phyloP scores from a whole-genome alignment of 2,113 vertebrate species.

The Mobula hypostoma region DNA sequence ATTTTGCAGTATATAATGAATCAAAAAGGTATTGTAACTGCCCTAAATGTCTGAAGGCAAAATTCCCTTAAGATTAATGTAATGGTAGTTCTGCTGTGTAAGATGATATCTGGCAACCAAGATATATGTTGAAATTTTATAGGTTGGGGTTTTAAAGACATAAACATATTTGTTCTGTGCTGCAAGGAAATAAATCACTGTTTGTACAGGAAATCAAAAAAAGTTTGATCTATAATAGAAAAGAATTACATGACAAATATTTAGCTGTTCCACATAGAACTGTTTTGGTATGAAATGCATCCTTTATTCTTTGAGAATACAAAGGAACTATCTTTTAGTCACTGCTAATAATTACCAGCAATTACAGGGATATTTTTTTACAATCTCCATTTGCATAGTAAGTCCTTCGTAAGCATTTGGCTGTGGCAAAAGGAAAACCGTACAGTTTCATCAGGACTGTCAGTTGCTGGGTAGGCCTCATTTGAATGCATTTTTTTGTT shows the following conservation, averaged over 20 bases:
- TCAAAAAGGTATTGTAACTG: not conserved
- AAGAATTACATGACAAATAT: not conserved
- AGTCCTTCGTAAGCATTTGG: not conserved
- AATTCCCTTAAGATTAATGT: not conserved
- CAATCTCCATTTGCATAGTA: not conserved
- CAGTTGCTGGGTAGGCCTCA: not conserved
- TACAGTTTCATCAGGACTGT: not conserved
- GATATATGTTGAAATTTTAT: not conserved
- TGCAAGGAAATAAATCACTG: not conserved
- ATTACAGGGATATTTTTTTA: not conserved
- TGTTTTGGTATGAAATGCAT: not conserved
- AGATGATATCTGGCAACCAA: constrained; percentile 18
- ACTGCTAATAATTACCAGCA: not conserved
- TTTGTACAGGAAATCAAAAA: not conserved
- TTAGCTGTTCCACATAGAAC: not conserved
- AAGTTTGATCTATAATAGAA: not conserved
- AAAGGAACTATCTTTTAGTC: not conserved
- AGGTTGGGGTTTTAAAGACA: not conserved
- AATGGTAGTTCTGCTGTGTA: not conserved
- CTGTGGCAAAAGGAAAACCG: not conserved
- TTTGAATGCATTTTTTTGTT: not conserved
- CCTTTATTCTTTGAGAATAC: not conserved
- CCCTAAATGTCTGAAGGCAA: not conserved
- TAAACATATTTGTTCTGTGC: not conserved
- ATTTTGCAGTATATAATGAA: not conserved